Percentiles rank a stretch among this genome's conserved stretches.
These are phyloP conservation scores for Linepithema humile DNA, from an alignment of 1,140 invertebrate species.

Conservation along the genomic window DNA sequence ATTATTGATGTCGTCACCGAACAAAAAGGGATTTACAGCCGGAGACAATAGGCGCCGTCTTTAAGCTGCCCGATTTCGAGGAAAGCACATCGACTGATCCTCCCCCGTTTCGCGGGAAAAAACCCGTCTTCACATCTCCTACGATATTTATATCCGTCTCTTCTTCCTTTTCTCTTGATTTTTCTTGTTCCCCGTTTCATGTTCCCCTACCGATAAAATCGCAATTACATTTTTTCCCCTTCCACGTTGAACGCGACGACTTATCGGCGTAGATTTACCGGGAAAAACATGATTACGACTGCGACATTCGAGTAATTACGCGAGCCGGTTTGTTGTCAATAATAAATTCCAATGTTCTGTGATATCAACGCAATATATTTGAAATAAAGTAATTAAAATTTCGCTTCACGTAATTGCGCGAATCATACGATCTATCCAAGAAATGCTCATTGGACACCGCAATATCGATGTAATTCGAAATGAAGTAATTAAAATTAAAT, in stretches of 20 bases:
- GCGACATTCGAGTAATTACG: constrained; percentile 36
- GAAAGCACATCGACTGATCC: constrained; percentile 24
- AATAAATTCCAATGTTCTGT: constrained; percentile 29
- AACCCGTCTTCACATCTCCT: neutral
- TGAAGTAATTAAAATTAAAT: constrained; percentile 35
- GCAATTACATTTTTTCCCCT: constrained; percentile 38
- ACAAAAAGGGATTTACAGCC: constrained; percentile 64
- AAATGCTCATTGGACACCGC: constrained; percentile 3
- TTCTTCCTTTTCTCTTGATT: neutral
- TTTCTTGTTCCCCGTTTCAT: neutral
- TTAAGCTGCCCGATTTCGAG: constrained; percentile 13
- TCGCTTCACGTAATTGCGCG: constrained; percentile 9
- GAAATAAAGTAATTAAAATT: constrained; percentile 37
- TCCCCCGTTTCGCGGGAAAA: neutral
- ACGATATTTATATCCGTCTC: constrained; percentile 27
- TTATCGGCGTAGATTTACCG: constrained; percentile 6
- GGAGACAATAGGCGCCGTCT: constrained; percentile 50
- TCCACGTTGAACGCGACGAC: neutral
- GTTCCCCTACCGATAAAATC: constrained; percentile 22
- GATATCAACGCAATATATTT: constrained; percentile 18
- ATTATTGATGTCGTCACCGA: constrained; percentile 69
- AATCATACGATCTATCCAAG: neutral
- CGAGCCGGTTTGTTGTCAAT: neutral
- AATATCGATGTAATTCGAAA: constrained; percentile 25
- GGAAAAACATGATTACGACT: constrained; percentile 9